Evolutionary conservation across 2,888 invertebrate species (phyloP), one percentile per base, ranked within the genome.

Genomic region (Clepsis dumicolana): DNA sequence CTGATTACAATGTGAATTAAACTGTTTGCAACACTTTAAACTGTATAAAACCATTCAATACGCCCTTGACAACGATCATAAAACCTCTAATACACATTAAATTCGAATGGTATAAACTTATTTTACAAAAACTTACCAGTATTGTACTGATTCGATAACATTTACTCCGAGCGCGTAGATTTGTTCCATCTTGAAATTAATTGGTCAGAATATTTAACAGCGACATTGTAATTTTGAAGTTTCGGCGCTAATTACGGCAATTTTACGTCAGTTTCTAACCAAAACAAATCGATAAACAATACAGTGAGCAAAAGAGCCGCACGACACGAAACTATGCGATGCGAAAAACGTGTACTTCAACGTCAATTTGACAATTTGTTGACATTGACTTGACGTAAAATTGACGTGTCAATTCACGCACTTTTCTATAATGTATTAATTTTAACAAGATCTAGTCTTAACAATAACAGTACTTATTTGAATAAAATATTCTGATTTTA

Each of bases 131-230:
- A 59, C 27, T 52, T 80, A 91, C 91, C 89, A 85, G 38, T 88
- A 74, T 71, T 92, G 92, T 5, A 91, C 72, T 24, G 79, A 74
- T 74, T 90, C 82, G 14, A 91, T 91, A 54, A 82, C 81, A 3
- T 79, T 70, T 0, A 92, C 79, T 2, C 91, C 92, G 10, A 90
- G 71, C 0, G 87, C 91, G 80, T 91, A 88, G 0, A 92, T 48
- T 52, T 84, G 86, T 71, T 92, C 91, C 91, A 91, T 91, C 65
- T 53, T 79, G 65, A 48, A 57, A 61, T 21, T 29, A 41, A 25
- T 41, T 41, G 18, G 53, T 27, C n/a, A 27, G 12, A 38, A 52
- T 41, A 56, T 25, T 32, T 62, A 21, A 62, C 5, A n/a, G 10
- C 21, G 32, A 41, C 66, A 54, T 70, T 54, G 69, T 70, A 60